Percentiles rank a stretch among this genome's conserved stretches.
Evolutionary conservation across 2,888 invertebrate species (phyloP).

Genomic region (Parnassius apollo): DNA sequence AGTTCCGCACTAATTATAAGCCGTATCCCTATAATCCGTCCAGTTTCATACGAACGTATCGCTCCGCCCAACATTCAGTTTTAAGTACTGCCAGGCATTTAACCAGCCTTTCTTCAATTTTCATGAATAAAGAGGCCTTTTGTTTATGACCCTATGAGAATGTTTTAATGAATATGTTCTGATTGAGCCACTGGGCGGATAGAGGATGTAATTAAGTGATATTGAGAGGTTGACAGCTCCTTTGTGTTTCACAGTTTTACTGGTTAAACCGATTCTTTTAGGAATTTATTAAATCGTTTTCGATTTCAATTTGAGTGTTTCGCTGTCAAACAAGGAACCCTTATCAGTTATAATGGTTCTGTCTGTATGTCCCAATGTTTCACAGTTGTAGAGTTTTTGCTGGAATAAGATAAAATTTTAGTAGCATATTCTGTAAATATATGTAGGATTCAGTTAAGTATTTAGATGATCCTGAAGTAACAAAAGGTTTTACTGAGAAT

Average conservation of each 20-base stretch:
- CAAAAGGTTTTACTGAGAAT: too few relatives aligned
- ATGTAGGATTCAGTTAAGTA: too few relatives aligned
- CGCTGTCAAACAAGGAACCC: background rate
- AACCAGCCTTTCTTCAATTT: constrained; percentile 40
- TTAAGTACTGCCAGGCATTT: constrained; percentile 46
- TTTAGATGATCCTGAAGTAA: too few relatives aligned
- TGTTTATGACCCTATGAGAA: constrained; percentile 71
- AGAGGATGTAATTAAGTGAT: constrained; percentile 69
- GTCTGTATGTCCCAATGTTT: too few relatives aligned
- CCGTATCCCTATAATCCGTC: constrained; percentile 67
- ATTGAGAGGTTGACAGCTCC: constrained; percentile 35
- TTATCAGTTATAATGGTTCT: too few relatives aligned
- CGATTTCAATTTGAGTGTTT: constrained; percentile 5
- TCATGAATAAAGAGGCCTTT: constrained; percentile 58
- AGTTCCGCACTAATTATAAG: constrained; percentile 57
- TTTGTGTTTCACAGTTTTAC: constrained; percentile 26
- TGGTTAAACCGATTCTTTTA: constrained; percentile 25
- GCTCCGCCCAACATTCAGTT: constrained; percentile 64
- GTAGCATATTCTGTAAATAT: too few relatives aligned
- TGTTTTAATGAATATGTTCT: constrained; percentile 57
- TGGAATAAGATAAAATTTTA: too few relatives aligned
- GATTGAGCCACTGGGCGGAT: constrained; percentile 57
- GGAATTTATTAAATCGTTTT: constrained; percentile 19
- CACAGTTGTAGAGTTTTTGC: too few relatives aligned
- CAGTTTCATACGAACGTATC: constrained; percentile 51